Conservation (phyloP, 2,888 invertebrate genomes). For the Prostheceraeus crozeri region DNA sequence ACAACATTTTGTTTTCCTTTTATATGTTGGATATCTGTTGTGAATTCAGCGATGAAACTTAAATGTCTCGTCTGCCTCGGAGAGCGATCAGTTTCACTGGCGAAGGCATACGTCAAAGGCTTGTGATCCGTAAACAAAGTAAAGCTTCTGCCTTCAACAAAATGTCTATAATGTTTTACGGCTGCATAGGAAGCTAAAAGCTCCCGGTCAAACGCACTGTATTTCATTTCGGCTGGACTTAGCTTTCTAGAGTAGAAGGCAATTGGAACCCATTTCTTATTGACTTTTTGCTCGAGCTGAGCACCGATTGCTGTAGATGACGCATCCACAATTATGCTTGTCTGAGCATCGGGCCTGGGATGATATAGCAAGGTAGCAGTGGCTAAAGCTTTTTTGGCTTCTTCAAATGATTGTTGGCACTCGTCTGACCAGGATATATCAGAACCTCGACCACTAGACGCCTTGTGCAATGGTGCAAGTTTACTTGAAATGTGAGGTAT, state of each 20-base stretch:
- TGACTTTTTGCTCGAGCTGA: conserved; percentile 13
- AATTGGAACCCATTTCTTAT: conserved; percentile 36
- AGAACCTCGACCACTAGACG: background rate
- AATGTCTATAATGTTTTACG: conserved; percentile 39
- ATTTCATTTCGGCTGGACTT: background rate
- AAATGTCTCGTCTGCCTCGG: conserved; percentile 19
- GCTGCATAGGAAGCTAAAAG: conserved; percentile 27
- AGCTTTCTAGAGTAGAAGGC: conserved; percentile 39
- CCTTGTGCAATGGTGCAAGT: conserved; percentile 1
- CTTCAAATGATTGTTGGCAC: background rate
- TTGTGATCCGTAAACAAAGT: conserved; percentile 45
- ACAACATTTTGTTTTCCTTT: conserved; percentile 20
- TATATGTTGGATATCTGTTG: conserved; percentile 5
- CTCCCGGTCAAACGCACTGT: conserved; percentile 29
- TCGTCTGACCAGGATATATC: conserved; percentile 1
- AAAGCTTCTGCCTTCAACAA: conserved; percentile 49
- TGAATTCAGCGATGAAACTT: conserved; percentile 12
- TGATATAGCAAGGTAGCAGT: background rate
- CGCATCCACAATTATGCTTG: conserved; percentile 5
- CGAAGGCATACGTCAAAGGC: conserved; percentile 48
- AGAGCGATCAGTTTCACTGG: conserved; percentile 43
- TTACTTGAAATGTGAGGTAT: conserved; percentile 34
- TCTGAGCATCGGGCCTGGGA: background rate
- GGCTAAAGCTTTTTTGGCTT: conserved; percentile 7
- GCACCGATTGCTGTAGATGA: conserved; percentile 22